Conservation (phyloP, 1,140 invertebrate genomes). For the Vollenhovia emeryi region DNA sequence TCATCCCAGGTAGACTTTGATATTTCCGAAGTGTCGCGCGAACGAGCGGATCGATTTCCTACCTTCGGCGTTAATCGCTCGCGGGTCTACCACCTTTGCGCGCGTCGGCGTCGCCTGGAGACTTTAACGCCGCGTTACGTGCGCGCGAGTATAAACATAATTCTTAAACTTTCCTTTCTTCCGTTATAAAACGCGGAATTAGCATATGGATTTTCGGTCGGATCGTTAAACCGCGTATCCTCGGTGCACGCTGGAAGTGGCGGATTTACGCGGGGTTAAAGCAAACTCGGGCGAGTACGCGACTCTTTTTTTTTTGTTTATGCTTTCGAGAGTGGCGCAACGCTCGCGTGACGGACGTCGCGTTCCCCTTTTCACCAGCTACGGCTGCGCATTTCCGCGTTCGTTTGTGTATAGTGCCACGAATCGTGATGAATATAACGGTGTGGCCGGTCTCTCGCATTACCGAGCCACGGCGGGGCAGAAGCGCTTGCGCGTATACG, state of each 20-base stretch:
- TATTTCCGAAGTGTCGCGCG: background rate
- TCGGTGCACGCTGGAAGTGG: background rate
- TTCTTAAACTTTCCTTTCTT: conserved; percentile 28
- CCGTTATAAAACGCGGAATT: conserved; percentile 17
- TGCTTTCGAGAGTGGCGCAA: background rate
- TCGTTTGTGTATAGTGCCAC: conserved; percentile 35
- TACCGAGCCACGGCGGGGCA: background rate
- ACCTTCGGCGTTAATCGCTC: background rate
- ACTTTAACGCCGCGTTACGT: conserved; percentile 21
- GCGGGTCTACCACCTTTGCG: background rate
- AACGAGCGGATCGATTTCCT: background rate
- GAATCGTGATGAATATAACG: conserved; percentile 55
- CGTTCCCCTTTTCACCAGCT: conserved; percentile 25
- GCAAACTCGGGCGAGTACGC: background rate
- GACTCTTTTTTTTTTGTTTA: background rate
- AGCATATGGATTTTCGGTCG: background rate
- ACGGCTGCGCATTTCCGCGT: conserved; percentile 18
- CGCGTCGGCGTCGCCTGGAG: conserved; percentile 17
- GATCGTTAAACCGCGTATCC: background rate
- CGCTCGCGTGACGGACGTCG: conserved; percentile 47
- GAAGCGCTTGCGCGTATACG: conserved; percentile 40
- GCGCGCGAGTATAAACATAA: conserved; percentile 5
- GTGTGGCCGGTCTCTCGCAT: conserved; percentile 34
- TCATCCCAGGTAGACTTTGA: background rate
- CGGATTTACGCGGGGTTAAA: background rate